phyloP scores from a whole-genome alignment of 2,797 vertebrate species.

The Darevskia mixta region DNA sequence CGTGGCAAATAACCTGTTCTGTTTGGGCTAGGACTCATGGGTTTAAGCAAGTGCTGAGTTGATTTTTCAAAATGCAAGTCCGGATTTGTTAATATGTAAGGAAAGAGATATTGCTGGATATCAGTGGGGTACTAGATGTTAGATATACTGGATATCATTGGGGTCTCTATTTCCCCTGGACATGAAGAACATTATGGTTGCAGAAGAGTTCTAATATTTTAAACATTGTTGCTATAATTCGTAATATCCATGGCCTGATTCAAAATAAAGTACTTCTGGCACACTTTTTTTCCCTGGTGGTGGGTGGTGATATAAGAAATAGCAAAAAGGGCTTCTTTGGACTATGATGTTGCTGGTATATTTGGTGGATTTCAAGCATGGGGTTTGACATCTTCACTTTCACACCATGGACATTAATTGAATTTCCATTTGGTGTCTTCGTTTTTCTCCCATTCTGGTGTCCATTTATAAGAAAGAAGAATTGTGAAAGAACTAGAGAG shows the following conservation, averaged over 20 bases:
- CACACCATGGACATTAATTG: background rate
- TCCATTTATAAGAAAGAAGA: background rate
- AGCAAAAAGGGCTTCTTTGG: constrained; percentile 52
- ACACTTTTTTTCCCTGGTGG: constrained; percentile 26
- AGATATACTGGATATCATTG: constrained; percentile 14
- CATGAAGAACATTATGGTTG: constrained; percentile 30
- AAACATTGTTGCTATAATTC: constrained; percentile 46
- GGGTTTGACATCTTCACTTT: background rate
- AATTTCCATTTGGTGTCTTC: background rate
- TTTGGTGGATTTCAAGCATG: background rate
- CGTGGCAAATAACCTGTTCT: background rate
- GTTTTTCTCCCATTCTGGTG: background rate
- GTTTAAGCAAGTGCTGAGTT: background rate
- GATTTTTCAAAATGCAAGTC: constrained; percentile 35
- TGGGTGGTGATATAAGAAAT: constrained; percentile 34
- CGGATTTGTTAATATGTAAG: constrained; percentile 32
- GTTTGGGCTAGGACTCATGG: background rate
- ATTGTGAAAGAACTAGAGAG: background rate
- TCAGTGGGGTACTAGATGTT: background rate
- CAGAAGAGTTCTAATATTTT: constrained; percentile 39
- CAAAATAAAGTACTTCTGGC: constrained; percentile 51
- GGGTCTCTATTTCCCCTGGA: background rate
- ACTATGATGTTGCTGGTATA: background rate
- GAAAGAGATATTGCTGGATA: background rate
- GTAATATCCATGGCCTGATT: constrained; percentile 51